These are phyloP conservation scores for Pterostichus niger DNA, from an alignment of 2,888 invertebrate species.

Conservation along the genomic window DNA sequence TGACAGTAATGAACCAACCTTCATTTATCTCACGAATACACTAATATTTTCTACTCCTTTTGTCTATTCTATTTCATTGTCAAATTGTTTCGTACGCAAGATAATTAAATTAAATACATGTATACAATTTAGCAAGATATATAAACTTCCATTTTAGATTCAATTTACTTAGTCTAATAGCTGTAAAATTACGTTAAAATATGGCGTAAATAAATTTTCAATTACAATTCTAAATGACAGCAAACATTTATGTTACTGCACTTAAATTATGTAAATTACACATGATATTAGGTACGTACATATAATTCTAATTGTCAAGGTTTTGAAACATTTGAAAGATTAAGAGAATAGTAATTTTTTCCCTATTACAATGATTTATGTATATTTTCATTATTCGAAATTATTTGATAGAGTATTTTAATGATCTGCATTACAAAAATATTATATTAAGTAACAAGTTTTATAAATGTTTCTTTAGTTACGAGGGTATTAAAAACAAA, in stretches of 20 bases:
- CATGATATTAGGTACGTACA: too few relatives aligned
- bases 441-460: too few relatives aligned
- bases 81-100: conserved; percentile 1
- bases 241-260: neutral
- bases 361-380: too few relatives aligned
- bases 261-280: neutral
- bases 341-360: too few relatives aligned
- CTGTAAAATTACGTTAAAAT: neutral
- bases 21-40: conserved; percentile 17
- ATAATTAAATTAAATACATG: conserved; percentile 21
- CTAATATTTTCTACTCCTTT: neutral
- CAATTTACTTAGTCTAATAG: conserved; percentile 12
- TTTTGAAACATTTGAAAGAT: too few relatives aligned
- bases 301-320: too few relatives aligned
- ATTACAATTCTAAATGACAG: neutral
- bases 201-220: conserved; percentile 9
- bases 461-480: too few relatives aligned
- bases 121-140: conserved; percentile 6
- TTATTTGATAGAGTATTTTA: too few relatives aligned
- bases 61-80: neutral
- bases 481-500: too few relatives aligned
- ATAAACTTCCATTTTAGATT: neutral
- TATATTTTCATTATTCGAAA: too few relatives aligned
- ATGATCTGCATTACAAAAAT: too few relatives aligned
- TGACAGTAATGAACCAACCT: conserved; percentile 1